These are phyloP conservation scores for Siniperca obscura DNA, from an alignment of 2,797 vertebrate genomes.

Conservation along the genomic window DNA sequence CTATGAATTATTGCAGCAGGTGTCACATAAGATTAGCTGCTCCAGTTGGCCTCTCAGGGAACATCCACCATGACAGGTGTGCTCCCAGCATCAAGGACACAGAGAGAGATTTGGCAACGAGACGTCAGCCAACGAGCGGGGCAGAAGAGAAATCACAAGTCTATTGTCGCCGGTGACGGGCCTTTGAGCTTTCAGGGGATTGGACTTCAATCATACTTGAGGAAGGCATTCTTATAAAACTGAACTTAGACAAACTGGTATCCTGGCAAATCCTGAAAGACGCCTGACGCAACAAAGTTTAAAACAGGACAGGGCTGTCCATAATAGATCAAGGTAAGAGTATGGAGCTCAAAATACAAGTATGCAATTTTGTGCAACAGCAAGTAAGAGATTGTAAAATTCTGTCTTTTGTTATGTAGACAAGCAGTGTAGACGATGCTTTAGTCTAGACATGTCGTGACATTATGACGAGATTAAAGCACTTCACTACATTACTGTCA, in stretches of 20 bases:
- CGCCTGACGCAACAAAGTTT: constrained; percentile 76
- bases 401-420: constrained; percentile 66
- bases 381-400: constrained; percentile 55
- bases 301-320: constrained; percentile 72
- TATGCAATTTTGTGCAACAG: constrained; percentile 77
- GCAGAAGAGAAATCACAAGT: constrained; percentile 66
- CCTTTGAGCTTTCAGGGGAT: constrained; percentile 70
- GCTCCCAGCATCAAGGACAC: constrained; percentile 77
- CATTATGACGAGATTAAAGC: constrained; percentile 53
- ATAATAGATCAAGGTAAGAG: constrained; percentile 79
- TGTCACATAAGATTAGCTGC: constrained; percentile 82
- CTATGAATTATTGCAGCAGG: constrained; percentile 84
- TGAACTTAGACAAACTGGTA: constrained; percentile 71
- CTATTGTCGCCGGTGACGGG: constrained; percentile 66
- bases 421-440: constrained; percentile 31
- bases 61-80: constrained; percentile 83
- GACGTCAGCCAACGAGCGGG: constrained; percentile 62
- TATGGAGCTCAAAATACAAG: constrained; percentile 59
- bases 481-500: constrained; percentile 29
- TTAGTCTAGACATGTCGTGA: constrained; percentile 65
- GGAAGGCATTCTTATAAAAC: constrained; percentile 66
- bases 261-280: constrained; percentile 66
- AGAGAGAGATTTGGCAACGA: constrained; percentile 70
- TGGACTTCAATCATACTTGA: constrained; percentile 72
- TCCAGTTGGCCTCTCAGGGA: constrained; percentile 81